Percentiles rank a stretch among this genome's conserved stretches.
These are phyloP conservation scores for Nomada flava DNA, from an alignment of 2,888 invertebrate genomes.

Conservation along the genomic window DNA sequence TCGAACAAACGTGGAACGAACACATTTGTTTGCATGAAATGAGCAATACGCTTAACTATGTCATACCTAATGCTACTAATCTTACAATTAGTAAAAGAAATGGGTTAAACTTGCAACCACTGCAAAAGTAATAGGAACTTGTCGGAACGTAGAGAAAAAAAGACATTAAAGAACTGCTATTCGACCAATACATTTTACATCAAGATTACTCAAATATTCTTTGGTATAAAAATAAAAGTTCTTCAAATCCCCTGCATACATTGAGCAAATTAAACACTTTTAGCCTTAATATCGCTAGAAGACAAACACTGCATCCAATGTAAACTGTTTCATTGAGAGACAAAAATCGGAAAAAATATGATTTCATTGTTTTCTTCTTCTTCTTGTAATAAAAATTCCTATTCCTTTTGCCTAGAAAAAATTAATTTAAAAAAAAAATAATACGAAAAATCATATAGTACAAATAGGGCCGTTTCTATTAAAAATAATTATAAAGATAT, in stretches of 20 bases:
- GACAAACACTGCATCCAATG: neutral
- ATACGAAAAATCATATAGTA: neutral
- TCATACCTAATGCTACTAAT: conserved; percentile 2
- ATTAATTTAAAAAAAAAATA: neutral
- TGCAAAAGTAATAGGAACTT: conserved; percentile 34
- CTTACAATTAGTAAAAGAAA: neutral
- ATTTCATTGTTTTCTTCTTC: neutral
- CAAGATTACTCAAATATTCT: conserved; percentile 15
- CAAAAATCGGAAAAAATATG: neutral
- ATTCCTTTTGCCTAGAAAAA: conserved; percentile 29
- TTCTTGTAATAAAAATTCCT: conserved; percentile 2
- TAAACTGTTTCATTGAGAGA: neutral
- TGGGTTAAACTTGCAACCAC: neutral
- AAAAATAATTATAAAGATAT: conserved; percentile 3
- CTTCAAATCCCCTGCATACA: neutral
- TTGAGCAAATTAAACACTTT: conserved; percentile 1
- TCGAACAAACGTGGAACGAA: conserved; percentile 1
- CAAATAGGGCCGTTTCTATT: too few species aligned
- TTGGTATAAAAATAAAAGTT: conserved; percentile 25
- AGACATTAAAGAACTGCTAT: neutral
- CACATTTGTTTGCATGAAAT: conserved; percentile 1
- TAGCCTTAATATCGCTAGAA: conserved; percentile 7
- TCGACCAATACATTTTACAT: neutral
- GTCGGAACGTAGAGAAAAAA: conserved; percentile 4
- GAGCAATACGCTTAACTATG: conserved; percentile 8